Base-by-base conservation (phyloP, 2,113 vertebrate genomes). In the Poeciliopsis prolifica region DNA sequence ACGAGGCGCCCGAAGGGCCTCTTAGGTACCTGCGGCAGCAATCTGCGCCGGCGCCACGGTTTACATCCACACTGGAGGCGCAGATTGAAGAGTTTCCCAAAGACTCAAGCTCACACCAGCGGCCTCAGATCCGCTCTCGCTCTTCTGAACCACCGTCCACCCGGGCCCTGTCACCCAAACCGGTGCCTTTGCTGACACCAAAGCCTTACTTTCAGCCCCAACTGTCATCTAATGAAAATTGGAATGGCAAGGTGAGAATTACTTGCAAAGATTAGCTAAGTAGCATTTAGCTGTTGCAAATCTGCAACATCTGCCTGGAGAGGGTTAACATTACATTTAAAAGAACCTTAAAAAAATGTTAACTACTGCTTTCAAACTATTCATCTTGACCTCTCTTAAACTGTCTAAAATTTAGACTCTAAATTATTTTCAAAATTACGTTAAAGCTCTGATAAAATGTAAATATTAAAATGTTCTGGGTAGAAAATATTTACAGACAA, bases 11-110 rank as follows among this genome's bases (percentile, higher is more conserved):
- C 30, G 65, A 87, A 9, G 89, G 90, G 86, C 95, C 96, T 65
- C 62, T 98, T 92, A 95, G 93, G 88, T 98, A 96, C 67, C 94
- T 99, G 88, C 94, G 97, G 67, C 97, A 98, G 73, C 96, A 97
- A 87, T 98, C 97, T 0, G 93, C 97, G 67, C 97, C 97, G 2
- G 91, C 94, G 22, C 97, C 97, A 65, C 97, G 96, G 84, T 99
- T 96, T 93, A 99, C 96, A 80, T 95, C 97, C 77, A 98, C 95
- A 0, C 93, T 99, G 28, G 97, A 99, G 91, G 96, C 97, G 13
- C 95, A 93, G 78, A 94, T 99, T 5, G 84, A 93, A 66, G 94
- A 92, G 67, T 89, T 95, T 37, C 28, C 92, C 70, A 89, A 44
- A 86, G 91, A 83, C 40, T 48, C 58, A 1, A 54, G 77, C 0